Conservation (phyloP, 1,140 invertebrate species). For the Samia ricini region DNA sequence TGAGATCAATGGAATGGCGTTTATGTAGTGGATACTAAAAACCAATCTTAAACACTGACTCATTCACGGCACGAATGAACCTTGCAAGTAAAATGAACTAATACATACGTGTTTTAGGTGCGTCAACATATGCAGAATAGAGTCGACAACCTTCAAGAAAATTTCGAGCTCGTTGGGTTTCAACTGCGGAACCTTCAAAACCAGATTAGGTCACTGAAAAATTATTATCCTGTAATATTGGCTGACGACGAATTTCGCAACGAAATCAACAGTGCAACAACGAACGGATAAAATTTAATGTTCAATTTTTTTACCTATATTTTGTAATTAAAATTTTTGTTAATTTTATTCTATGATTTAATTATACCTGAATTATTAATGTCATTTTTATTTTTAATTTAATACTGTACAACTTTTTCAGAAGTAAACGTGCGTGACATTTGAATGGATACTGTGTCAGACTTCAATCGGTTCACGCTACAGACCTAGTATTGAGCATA, state of each 20-base stretch:
- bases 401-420: no score
- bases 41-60: not conserved
- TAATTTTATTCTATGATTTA: not conserved
- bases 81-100: slow-evolving; percentile 6
- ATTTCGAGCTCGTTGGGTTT: slow-evolving; percentile 82
- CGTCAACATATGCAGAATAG: slow-evolving; percentile 83
- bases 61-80: slow-evolving; percentile 7
- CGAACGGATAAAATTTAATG: slow-evolving; percentile 14
- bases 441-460: no score
- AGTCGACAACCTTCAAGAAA: slow-evolving; percentile 81
- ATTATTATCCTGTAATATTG: slow-evolving; percentile 47
- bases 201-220: slow-evolving; percentile 81
- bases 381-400: no score
- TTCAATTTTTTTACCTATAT: not conserved
- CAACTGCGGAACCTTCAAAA: slow-evolving; percentile 81
- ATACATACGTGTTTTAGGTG: slow-evolving; percentile 64
- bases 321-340: not conserved
- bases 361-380: no score
- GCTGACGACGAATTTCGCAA: slow-evolving; percentile 41
- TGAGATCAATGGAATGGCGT: not conserved
- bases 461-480: no score
- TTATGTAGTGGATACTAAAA: not conserved
- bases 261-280: slow-evolving; percentile 22
- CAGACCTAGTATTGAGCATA: no score
- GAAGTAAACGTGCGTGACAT: no score